Percentiles rank a stretch among this genome's conserved stretches.
Evolutionary conservation across 2,888 invertebrate species (phyloP).

Genomic region (Aricia artaxerxes): DNA sequence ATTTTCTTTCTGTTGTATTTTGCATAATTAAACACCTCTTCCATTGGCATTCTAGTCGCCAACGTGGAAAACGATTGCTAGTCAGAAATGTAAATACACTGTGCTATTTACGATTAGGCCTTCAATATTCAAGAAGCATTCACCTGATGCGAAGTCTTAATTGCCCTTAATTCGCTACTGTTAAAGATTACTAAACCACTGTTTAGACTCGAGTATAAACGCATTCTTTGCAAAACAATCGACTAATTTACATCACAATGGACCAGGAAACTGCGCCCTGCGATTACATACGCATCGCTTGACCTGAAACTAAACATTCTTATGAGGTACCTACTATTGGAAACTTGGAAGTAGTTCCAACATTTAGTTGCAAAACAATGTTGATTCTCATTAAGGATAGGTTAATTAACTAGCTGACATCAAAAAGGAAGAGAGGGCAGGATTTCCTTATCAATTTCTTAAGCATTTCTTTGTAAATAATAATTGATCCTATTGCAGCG

Average conservation of each 20-base stretch:
- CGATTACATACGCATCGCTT: slow-evolving; percentile 9
- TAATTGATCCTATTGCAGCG: too few relatives aligned
- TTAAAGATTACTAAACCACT: slow-evolving; percentile 10
- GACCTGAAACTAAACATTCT: slow-evolving; percentile 9
- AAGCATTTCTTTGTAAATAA: too few relatives aligned
- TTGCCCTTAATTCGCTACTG: background rate
- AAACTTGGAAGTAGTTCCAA: background rate
- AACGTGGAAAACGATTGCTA: background rate
- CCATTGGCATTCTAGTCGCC: background rate
- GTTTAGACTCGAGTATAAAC: background rate
- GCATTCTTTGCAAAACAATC: slow-evolving; percentile 29
- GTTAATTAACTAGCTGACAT: too few relatives aligned
- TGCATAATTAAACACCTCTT: background rate
- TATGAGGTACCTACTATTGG: background rate
- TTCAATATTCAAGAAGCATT: slow-evolving; percentile 20
- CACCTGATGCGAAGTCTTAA: slow-evolving; percentile 4
- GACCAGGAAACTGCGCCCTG: slow-evolving; percentile 19
- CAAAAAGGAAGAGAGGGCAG: too few relatives aligned
- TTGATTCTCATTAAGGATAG: too few relatives aligned
- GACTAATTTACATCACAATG: slow-evolving; percentile 29
- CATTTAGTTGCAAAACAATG: too few relatives aligned
- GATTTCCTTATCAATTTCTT: too few relatives aligned
- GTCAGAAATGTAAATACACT: background rate
- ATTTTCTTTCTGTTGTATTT: background rate
- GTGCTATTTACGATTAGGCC: background rate